phyloP scores from a whole-genome alignment of 2,113 vertebrate genomes.

The Psilopsiagon aymara region DNA sequence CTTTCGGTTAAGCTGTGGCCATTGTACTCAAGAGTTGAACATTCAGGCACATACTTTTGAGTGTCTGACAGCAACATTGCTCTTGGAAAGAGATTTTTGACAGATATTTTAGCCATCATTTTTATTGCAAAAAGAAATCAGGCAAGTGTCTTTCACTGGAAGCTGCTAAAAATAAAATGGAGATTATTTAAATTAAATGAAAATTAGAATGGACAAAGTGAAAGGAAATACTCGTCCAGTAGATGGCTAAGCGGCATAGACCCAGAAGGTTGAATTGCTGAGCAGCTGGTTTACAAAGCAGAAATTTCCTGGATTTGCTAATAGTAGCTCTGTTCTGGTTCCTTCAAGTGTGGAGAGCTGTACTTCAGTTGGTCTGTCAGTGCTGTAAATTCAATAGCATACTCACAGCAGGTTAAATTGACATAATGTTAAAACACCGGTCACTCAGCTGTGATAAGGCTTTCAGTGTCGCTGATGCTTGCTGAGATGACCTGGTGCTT shows the following conservation, averaged over 20 bases:
- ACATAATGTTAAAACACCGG: conserved; percentile 24
- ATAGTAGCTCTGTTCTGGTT: background rate
- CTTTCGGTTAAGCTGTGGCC: background rate
- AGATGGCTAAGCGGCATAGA: background rate
- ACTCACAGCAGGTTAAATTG: conserved; percentile 49
- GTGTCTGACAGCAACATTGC: background rate
- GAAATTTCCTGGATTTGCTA: background rate
- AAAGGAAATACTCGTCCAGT: background rate
- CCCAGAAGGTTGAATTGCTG: background rate
- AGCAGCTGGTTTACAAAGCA: background rate
- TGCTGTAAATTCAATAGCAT: conserved; percentile 27
- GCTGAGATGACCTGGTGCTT: conserved; percentile 35
- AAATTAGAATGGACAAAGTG: background rate
- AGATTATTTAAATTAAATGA: background rate
- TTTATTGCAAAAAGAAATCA: background rate
- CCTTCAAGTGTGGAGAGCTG: background rate
- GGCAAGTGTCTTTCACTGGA: background rate
- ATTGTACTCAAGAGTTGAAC: background rate
- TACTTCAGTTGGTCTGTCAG: background rate
- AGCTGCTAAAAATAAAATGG: background rate
- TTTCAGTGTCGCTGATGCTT: conserved; percentile 32
- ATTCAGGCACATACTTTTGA: background rate
- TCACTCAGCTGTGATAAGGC: conserved; percentile 16
- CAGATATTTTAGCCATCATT: background rate
- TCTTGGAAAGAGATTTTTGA: conserved; percentile 20